A percentile compares a stretch with the other conserved stretches of the same genome.
These are phyloP conservation scores for Drosophila pseudotalamancana DNA, from an alignment of 2,888 invertebrate genomes.

Conservation along the genomic window DNA sequence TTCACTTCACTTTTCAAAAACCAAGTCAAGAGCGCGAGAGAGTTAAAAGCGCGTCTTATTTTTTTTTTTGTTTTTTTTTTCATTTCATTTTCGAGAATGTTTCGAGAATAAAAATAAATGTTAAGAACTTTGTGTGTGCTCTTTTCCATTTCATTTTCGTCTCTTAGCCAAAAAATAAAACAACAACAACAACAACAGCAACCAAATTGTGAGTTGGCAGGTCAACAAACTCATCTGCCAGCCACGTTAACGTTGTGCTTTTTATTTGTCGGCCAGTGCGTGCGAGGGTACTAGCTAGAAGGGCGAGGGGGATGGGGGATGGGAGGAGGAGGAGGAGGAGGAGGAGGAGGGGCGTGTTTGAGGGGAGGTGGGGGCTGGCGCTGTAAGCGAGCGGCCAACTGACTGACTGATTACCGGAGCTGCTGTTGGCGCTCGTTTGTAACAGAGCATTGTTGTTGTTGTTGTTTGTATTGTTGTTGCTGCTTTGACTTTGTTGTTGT, in stretches of 20 bases:
- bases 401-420: constrained; percentile 60
- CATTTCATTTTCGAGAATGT: too few species aligned
- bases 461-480: constrained; percentile 24
- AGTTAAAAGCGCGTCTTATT: constrained; percentile 27
- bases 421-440: constrained; percentile 61
- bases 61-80: too few species aligned
- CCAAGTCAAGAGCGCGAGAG: constrained; percentile 58
- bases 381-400: constrained; percentile 39
- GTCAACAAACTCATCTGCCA: constrained; percentile 72
- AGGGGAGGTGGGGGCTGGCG: not conserved
- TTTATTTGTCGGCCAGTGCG: constrained; percentile 62
- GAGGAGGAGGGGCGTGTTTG: too few species aligned
- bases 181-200: constrained; percentile 18
- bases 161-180: constrained; percentile 57
- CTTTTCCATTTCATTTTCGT: constrained; percentile 78
- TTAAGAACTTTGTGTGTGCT: constrained; percentile 53
- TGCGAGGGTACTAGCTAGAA: constrained; percentile 7
- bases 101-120: constrained; percentile 23
- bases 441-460: constrained; percentile 63
- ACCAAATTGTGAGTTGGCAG: constrained; percentile 45
- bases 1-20: constrained; percentile 76
- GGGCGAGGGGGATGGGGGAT: not conserved
- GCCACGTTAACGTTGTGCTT: constrained; percentile 64
- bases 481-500: constrained; percentile 37
- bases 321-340: not conserved